phyloP scores from a whole-genome alignment of 2,888 invertebrate species.

The Drosophila rubida region DNA sequence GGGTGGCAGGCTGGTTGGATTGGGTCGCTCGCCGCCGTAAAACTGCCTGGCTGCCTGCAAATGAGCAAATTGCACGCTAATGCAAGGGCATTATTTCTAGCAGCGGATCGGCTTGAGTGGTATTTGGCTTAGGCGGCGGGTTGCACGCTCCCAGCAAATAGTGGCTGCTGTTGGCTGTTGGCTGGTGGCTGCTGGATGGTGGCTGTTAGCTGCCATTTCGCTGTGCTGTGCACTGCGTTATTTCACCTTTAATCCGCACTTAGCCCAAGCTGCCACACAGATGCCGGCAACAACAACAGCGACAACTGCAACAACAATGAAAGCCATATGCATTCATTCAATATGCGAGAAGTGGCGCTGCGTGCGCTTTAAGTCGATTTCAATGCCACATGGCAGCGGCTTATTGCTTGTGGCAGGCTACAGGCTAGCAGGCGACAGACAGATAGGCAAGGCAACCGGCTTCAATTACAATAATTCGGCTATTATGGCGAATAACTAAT shows the following conservation, averaged over 20 bases:
- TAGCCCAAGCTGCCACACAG: conserved; percentile 52
- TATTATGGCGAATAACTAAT: conserved; percentile 23
- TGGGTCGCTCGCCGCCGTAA: conserved; percentile 47
- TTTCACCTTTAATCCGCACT: conserved; percentile 80
- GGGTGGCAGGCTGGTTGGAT: conserved; percentile 17
- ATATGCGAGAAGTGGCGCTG: conserved; percentile 51
- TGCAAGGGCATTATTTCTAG: conserved; percentile 71
- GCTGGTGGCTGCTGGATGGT: background rate
- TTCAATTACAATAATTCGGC: conserved; percentile 27
- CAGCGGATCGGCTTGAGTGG: conserved; percentile 63
- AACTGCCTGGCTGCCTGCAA: conserved; percentile 72
- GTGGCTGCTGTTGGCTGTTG: background rate
- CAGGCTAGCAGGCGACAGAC: background rate
- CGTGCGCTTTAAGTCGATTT: conserved; percentile 53
- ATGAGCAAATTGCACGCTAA: conserved; percentile 80
- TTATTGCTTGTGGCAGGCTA: conserved; percentile 24
- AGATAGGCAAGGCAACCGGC: background rate
- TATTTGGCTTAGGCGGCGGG: conserved; percentile 17
- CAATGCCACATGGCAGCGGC: conserved; percentile 53
- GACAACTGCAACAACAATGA: conserved; percentile 16
- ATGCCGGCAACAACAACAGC: conserved; percentile 22
- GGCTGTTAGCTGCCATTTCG: background rate
- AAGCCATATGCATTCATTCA: conserved; percentile 55
- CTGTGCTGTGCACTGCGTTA: conserved; percentile 55
- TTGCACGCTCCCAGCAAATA: background rate